Conservation (phyloP, 2,113 vertebrate genomes). For the Clarias gariepinus region DNA sequence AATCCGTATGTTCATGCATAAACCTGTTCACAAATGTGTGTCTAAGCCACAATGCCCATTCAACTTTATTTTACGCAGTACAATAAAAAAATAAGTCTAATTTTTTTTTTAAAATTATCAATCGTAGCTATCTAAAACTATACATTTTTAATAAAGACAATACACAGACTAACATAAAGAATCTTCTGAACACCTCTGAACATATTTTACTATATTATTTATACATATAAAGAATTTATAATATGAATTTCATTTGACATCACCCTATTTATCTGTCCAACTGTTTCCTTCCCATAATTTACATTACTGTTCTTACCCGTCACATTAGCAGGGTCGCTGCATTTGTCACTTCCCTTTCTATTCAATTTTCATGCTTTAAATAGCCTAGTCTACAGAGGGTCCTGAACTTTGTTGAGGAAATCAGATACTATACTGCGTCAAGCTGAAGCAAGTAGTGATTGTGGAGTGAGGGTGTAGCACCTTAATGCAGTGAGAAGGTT, state of each 20-base stretch:
- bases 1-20: not conserved
- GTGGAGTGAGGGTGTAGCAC: slow-evolving; percentile 4
- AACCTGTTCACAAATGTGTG: not conserved
- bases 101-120: no score
- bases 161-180: not conserved
- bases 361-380: not conserved
- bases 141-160: not conserved
- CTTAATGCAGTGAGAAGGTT: not conserved
- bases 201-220: not conserved
- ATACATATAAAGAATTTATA: not conserved
- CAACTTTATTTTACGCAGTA: not conserved
- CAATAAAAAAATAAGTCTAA: not conserved
- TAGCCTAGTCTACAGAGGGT: slow-evolving; percentile 8
- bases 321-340: not conserved
- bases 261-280: not conserved
- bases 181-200: not conserved
- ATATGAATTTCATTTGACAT: not conserved
- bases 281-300: not conserved
- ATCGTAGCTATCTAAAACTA: not conserved
- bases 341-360: not conserved
- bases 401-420: not conserved
- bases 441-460: slow-evolving; percentile 11
- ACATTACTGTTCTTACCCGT: not conserved
- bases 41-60: no score
- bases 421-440: slow-evolving; percentile 18